Conservation (phyloP, 2,797 vertebrate genomes). For the Eupleurogrammus muticus region DNA sequence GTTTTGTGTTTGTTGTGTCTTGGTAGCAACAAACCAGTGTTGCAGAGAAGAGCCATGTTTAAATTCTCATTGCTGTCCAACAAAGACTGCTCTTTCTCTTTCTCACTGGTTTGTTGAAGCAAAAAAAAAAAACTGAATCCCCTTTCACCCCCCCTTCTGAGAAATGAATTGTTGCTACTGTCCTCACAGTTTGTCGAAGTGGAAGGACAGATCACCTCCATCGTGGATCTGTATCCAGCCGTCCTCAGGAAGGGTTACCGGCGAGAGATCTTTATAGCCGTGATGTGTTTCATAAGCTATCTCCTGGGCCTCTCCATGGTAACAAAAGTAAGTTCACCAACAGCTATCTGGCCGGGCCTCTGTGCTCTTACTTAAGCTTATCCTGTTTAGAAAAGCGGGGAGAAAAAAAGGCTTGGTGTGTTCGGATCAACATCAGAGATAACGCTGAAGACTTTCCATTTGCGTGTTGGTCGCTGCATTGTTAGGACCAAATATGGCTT, state of each 20-base stretch:
- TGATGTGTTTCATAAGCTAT: constrained; percentile 96
- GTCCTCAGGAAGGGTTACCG: constrained; percentile 99
- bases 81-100: constrained; percentile 70
- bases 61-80: constrained; percentile 70
- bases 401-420: constrained; percentile 16
- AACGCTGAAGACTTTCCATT: constrained; percentile 51
- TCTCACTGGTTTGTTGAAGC: constrained; percentile 54
- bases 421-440: constrained; percentile 50
- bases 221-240: constrained; percentile 98
- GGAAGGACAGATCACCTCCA: constrained; percentile 99
- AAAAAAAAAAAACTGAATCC: constrained; percentile 51
- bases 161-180: constrained; percentile 58
- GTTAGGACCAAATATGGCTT: constrained; percentile 72
- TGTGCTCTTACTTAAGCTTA: constrained; percentile 3
- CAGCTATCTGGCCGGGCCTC: not conserved
- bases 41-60: constrained; percentile 64
- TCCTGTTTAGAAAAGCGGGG: constrained; percentile 50
- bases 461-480: constrained; percentile 40
- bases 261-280: constrained; percentile 98
- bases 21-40: constrained; percentile 53
- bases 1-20: constrained; percentile 60
- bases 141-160: not conserved
- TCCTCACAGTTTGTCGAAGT: constrained; percentile 96
- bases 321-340: constrained; percentile 90
- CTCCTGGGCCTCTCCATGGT: constrained; percentile 99